These are phyloP conservation scores for Copsychus sechellarum DNA, from an alignment of 2,113 vertebrate genomes.

Conservation along the genomic window DNA sequence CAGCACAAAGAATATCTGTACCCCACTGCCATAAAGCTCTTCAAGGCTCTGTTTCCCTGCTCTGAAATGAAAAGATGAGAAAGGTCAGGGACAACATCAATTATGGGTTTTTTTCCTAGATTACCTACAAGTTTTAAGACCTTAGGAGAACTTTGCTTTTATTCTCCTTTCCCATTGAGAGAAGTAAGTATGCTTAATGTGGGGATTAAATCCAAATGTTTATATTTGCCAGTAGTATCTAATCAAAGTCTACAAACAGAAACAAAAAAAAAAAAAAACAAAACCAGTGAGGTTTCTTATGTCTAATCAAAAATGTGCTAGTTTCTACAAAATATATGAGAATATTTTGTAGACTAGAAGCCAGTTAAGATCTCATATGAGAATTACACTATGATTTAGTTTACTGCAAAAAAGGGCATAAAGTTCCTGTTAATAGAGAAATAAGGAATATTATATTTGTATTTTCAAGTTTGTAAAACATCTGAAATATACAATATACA, in stretches of 20 bases:
- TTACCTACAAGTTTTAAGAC: not conserved
- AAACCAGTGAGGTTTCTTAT: not conserved
- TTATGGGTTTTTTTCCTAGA: not conserved
- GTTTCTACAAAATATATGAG: not conserved
- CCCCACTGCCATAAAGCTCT: not conserved
- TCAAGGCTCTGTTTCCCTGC: not conserved
- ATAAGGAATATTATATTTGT: not conserved
- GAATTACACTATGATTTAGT: not conserved
- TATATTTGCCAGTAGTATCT: not conserved
- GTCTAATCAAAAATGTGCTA: not conserved
- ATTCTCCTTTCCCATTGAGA: not conserved
- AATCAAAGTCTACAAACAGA: not conserved
- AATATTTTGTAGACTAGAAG: not conserved
- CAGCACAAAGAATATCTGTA: not conserved
- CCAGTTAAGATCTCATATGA: not conserved
- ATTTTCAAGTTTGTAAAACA: not conserved
- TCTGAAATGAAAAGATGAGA: not conserved
- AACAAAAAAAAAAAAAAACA: not conserved
- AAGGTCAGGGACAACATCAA: slow-evolving; percentile 21
- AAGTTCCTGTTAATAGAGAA: not conserved
- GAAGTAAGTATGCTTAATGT: not conserved
- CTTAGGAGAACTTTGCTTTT: slow-evolving; percentile 13
- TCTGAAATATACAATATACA: not conserved
- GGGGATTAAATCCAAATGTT: not conserved
- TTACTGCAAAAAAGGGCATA: not conserved